phyloP scores from a whole-genome alignment of 2,113 vertebrate species.

The Sylvia atricapilla region DNA sequence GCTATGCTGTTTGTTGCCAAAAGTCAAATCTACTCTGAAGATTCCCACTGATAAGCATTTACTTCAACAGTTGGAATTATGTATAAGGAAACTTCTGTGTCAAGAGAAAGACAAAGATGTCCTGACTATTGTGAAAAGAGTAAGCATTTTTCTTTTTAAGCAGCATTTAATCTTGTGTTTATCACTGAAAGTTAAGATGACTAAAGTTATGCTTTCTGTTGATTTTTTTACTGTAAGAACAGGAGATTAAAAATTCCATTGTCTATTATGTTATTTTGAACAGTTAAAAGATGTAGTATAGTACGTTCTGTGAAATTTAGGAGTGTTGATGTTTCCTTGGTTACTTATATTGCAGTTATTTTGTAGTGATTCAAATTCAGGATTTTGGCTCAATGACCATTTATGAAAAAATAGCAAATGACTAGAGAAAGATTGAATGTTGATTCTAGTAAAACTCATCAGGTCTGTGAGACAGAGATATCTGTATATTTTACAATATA shows the following conservation, averaged over 20 bases:
- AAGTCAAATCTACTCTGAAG: slow-evolving; percentile 87
- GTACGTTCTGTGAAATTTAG: neutral
- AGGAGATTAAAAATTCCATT: neutral
- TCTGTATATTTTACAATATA: neutral
- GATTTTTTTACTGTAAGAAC: neutral
- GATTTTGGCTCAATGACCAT: neutral
- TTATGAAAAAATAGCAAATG: neutral
- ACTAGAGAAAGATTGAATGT: neutral
- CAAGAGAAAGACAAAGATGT: slow-evolving; percentile 96
- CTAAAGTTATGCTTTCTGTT: neutral
- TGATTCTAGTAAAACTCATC: neutral
- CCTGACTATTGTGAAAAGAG: slow-evolving; percentile 86
- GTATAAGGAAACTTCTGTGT: slow-evolving; percentile 88
- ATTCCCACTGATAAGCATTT: slow-evolving; percentile 89
- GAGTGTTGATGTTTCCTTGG: neutral
- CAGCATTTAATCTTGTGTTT: neutral
- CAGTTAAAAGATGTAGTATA: neutral
- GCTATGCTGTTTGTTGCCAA: slow-evolving; percentile 87
- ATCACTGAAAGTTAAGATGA: neutral
- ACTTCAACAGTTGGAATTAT: slow-evolving; percentile 90
- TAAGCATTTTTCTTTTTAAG: slow-evolving; percentile 61
- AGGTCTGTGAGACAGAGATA: neutral
- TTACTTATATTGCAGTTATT: neutral
- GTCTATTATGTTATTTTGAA: neutral
- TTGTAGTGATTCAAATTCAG: neutral